Evolutionary conservation across 2,797 vertebrate genomes (phyloP).

Genomic region (Lacerta agilis): DNA sequence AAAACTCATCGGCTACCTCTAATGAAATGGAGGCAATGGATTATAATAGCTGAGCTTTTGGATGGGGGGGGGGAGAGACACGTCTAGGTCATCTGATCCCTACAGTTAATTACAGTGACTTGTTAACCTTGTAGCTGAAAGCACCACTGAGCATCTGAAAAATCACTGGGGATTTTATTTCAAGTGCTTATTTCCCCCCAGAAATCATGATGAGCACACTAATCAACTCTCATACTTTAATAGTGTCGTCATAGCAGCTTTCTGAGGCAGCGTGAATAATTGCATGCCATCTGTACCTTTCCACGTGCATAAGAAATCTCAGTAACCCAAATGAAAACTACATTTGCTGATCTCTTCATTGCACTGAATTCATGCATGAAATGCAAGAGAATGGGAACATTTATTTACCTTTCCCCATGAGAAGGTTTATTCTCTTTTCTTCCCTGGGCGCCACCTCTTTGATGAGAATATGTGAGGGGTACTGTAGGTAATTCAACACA

Average conservation of each 20-base stretch:
- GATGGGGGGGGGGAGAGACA: not conserved
- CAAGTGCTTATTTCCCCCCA: conserved; percentile 22
- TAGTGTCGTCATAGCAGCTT: conserved; percentile 52
- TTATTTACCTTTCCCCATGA: not conserved
- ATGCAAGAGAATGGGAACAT: conserved; percentile 31
- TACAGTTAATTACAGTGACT: conserved; percentile 31
- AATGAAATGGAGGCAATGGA: not conserved
- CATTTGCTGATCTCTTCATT: conserved; percentile 48
- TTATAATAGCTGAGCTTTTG: conserved; percentile 4
- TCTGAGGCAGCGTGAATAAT: conserved; percentile 63
- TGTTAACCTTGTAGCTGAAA: conserved; percentile 39
- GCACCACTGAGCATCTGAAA: conserved; percentile 9
- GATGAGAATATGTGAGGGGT: not conserved
- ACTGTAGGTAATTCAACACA: not conserved
- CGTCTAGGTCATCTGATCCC: conserved; percentile 10
- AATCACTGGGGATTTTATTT: conserved; percentile 50
- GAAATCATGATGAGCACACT: conserved; percentile 54
- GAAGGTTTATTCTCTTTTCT: conserved; percentile 7
- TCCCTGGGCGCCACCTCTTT: not conserved
- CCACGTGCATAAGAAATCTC: conserved; percentile 49
- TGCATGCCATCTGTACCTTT: conserved; percentile 54
- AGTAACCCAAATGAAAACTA: conserved; percentile 47
- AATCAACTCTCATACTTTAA: conserved; percentile 65
- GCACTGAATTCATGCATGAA: conserved; percentile 32
- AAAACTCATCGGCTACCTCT: not conserved